Evolutionary conservation across 2,113 vertebrate genomes (phyloP), one percentile per base, ranked within the genome.

Genomic region (Trinectes maculatus): DNA sequence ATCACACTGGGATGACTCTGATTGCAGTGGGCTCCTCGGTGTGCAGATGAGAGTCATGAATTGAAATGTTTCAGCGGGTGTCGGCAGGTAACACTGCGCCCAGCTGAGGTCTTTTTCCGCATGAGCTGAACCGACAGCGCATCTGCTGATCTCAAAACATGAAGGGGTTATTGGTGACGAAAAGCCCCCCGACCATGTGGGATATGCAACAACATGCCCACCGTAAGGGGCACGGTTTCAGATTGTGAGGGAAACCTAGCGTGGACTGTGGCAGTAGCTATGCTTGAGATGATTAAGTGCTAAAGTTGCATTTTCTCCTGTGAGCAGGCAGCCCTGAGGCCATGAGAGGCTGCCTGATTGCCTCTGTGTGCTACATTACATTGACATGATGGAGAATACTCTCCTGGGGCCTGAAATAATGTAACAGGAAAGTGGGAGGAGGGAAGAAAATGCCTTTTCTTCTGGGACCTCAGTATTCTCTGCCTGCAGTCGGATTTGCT

Each of bases 341-440:
- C 81, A 43, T 33, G 68, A 84, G 74, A 79, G 77, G 77, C 85
- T 80, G 85, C 87, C 84, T 91, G 91, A 93, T 92, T 90, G 87
- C 88, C 85, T 90, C 86, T 84, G 86, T 89, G 87, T 86, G 90
- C 83, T 89, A 88, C 87, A 91, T 91, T 90, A 89, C 84, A 79
- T 85, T 87, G 88, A 89, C 86, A 90, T 90, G 89, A 91, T 91
- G 80, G 85, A 90, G 85, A 90, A 83, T 86, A 85, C 87, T 88
- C 87, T 90, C 89, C 85, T 71, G 85, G 85, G 90, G 85, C 76
- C 83, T 72, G 76, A 85, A 87, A 92, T 91, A 89, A 90, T 90
- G 85, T 91, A 88, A 87, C 85, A 87, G 84, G 83, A 85, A 87
- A 90, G 83, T 75, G 71, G 54, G 74, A 52, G 68, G 39, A 76